These are phyloP conservation scores for Rambutsinella grinnellia DNA, from an alignment of 2,888 invertebrate species.

Conservation along the genomic window DNA sequence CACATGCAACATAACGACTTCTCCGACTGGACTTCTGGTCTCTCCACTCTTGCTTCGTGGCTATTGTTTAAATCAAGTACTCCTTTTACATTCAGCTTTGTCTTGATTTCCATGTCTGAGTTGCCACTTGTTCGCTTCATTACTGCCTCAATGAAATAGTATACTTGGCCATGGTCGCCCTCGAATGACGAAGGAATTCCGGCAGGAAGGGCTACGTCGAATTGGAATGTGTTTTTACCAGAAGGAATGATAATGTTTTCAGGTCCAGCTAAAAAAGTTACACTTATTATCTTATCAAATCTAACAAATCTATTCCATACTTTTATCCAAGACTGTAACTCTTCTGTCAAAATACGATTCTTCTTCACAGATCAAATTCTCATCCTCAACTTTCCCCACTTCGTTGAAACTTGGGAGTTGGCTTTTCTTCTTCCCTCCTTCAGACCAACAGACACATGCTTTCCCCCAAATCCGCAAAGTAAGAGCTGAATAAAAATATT, in stretches of 20 bases:
- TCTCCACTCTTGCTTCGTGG: conserved; percentile 41
- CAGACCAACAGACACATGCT: conserved; percentile 48
- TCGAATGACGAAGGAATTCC: conserved; percentile 56
- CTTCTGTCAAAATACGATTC: conserved; percentile 55
- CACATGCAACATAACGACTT: conserved; percentile 46
- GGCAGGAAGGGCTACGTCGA: conserved; percentile 38
- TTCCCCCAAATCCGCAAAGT: conserved; percentile 46
- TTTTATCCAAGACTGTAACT: conserved; percentile 48
- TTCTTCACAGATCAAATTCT: conserved; percentile 46
- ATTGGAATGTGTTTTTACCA: conserved; percentile 41
- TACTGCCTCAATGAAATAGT: conserved; percentile 38
- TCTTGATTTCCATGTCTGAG: conserved; percentile 5
- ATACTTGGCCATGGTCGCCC: conserved; percentile 47
- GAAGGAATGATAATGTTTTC: conserved; percentile 39
- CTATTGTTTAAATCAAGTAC: conserved; percentile 48
- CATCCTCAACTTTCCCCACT: conserved; percentile 2
- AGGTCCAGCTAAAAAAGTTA: conserved; percentile 33
- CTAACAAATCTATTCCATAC: conserved; percentile 5
- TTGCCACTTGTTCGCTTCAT: conserved; percentile 33
- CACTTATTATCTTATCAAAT: neutral
- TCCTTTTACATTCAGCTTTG: conserved; percentile 35
- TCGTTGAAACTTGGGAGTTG: neutral
- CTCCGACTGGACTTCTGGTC: conserved; percentile 43
- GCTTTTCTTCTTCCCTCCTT: conserved; percentile 14
- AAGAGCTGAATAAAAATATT: conserved; percentile 31